Evolutionary conservation across 35 echinoderm and acorn worm genomes (phyloP).

Genomic region (Anneissia japonica): DNA sequence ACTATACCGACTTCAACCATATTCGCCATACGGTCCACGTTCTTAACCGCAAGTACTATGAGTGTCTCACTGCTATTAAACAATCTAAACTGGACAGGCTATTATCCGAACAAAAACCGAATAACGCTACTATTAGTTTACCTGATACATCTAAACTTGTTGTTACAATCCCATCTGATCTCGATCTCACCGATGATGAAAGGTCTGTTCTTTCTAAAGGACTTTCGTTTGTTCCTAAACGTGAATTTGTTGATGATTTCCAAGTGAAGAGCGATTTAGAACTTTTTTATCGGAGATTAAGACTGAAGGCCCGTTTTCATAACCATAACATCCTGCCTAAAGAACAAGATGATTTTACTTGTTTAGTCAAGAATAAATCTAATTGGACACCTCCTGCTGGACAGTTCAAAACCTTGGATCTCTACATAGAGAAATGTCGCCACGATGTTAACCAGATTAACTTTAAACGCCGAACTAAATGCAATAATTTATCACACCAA

Average conservation of each 20-base stretch:
- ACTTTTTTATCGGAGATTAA: slow-evolving; percentile 3
- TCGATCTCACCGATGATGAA: slow-evolving; percentile 4
- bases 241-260: slow-evolving; percentile 18
- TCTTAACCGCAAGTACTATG: neutral
- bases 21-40: neutral
- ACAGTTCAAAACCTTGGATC: neutral
- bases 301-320: neutral
- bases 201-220: slow-evolving; percentile 21
- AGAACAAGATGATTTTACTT: neutral
- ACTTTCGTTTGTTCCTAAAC: slow-evolving; percentile 19
- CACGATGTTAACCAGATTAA: neutral
- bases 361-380: neutral
- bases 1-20: neutral
- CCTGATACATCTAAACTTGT: neutral
- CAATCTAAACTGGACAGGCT: neutral
- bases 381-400: slow-evolving; percentile 10
- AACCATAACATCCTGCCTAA: neutral
- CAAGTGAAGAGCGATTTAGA: slow-evolving; percentile 3
- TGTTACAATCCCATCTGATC: slow-evolving; percentile 11
- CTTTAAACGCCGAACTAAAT: no score
- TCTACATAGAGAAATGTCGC: slow-evolving; percentile 1
- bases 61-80: neutral
- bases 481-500: neutral
- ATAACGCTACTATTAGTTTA: neutral
- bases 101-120: neutral